These are phyloP conservation scores for Cyprinus carpio DNA, from an alignment of 2,113 vertebrate species.

Conservation along the genomic window DNA sequence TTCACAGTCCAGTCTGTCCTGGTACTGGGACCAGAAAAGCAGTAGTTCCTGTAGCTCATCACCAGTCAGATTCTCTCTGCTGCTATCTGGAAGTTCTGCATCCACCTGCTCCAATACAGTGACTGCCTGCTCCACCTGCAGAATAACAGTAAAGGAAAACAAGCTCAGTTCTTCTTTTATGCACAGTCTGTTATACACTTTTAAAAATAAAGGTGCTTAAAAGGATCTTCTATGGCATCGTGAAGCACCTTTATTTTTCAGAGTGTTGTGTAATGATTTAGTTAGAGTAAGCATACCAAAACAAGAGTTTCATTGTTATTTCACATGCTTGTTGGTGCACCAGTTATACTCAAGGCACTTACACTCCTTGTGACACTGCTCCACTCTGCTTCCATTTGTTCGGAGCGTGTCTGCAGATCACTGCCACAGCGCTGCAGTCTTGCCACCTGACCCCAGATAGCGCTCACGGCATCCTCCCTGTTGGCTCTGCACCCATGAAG, in stretches of 20 bases:
- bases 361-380: slow-evolving; percentile 81
- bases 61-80: slow-evolving; percentile 65
- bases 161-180: not conserved
- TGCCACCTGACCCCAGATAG: slow-evolving; percentile 76
- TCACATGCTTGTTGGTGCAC: not conserved
- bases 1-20: slow-evolving; percentile 83
- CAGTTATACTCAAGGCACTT: slow-evolving; percentile 56
- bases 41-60: slow-evolving; percentile 81
- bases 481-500: slow-evolving; percentile 66
- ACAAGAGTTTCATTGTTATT: not conserved
- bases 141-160: not conserved
- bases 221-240: too few relatives aligned
- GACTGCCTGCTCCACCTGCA: slow-evolving; percentile 84
- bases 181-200: not conserved
- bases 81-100: slow-evolving; percentile 79
- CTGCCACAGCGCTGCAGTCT: slow-evolving; percentile 66
- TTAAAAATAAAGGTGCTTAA: too few relatives aligned
- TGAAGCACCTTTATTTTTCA: not conserved
- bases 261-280: too few relatives aligned
- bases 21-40: slow-evolving; percentile 73
- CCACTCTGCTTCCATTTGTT: slow-evolving; percentile 81
- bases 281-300: not conserved
- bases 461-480: slow-evolving; percentile 55
- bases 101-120: slow-evolving; percentile 82
- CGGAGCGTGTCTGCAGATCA: slow-evolving; percentile 73